A percentile compares a stretch with the other conserved stretches of the same genome.
Conservation (phyloP, 2,797 vertebrate species). For the Naso thynnoides region DNA sequence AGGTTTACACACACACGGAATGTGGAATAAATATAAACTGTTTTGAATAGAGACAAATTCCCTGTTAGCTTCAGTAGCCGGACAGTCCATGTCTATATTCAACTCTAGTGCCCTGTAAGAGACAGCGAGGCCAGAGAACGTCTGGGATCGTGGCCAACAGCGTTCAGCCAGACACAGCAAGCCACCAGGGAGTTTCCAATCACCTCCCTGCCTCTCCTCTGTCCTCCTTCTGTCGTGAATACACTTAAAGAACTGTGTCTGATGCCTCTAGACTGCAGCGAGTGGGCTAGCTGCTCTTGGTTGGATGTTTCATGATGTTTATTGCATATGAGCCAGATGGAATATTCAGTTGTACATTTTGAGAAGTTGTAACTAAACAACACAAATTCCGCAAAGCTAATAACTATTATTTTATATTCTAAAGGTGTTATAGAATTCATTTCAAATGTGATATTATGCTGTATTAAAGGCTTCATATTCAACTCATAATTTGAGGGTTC, state of each 20-base stretch:
- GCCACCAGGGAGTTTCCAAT: constrained; percentile 78
- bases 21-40: background rate
- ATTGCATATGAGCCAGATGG: background rate
- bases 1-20: background rate
- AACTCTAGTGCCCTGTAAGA: constrained; percentile 49
- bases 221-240: constrained; percentile 17
- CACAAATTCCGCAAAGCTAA: background rate
- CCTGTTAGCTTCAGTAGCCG: constrained; percentile 25
- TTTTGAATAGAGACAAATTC: constrained; percentile 15
- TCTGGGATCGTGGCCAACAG: constrained; percentile 74
- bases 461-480: background rate
- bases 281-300: constrained; percentile 20
- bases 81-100: constrained; percentile 33
- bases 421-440: background rate
- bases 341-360: background rate
- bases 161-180: constrained; percentile 68
- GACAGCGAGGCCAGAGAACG: constrained; percentile 54
- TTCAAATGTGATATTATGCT: background rate
- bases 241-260: constrained; percentile 33
- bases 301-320: background rate
- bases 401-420: background rate
- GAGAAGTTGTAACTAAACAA: background rate
- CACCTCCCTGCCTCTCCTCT: constrained; percentile 55
- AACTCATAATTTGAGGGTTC: background rate
- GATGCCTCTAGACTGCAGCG: constrained; percentile 31